Base-by-base conservation (phyloP, 2,113 vertebrate species). In the Oncorhynchus nerka region DNA sequence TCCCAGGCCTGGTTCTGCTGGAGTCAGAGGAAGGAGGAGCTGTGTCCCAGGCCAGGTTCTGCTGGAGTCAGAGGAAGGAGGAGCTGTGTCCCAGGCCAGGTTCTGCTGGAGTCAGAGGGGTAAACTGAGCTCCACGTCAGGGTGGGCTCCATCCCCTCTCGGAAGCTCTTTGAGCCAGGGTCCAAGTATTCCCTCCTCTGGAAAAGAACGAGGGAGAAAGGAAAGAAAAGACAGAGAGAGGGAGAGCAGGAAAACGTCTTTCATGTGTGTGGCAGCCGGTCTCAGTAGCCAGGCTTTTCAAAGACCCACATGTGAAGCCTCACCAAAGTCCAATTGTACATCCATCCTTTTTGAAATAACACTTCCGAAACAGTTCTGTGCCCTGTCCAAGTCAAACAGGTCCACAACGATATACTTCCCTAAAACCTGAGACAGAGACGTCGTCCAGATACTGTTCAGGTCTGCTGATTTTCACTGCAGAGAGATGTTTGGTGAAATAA, bases 191-290 rank as follows among this genome's bases (percentile, higher is more conserved):
- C 59, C 59, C n/a, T 62, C n/a, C 9, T 62, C 59, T 62, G 32
- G 32, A 34, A 68, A 34, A 68, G 19, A 20, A 68, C 7, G 19
- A 45, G 67, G 32, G 5, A 68, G 32, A 68, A 39, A n/a, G 16
- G 19, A 12, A 20, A 39, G 67, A 34, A 3, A 34, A 20, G 62
- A 26, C 22, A 68, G 32, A 68, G 13, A 30, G 6, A 7, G 65
- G 65, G 65, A 67, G 32, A 68, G 30, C 5, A 45, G 67, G 67
- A 39, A 34, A 34, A 68, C 4, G 30, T 34, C 1, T 68, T 68
- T 68, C 32, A 68, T 68, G 67, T 68, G 30, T 68, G 67, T 68
- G 67, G 67, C 67, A 34, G 32, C 13, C 67, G 2, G 67, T 24
- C 64, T 30, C 67, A 39, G 30, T 68, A 5, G 32, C 67, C 67